These are phyloP conservation scores for Anableps anableps DNA, from an alignment of 2,797 vertebrate genomes.

Conservation along the genomic window DNA sequence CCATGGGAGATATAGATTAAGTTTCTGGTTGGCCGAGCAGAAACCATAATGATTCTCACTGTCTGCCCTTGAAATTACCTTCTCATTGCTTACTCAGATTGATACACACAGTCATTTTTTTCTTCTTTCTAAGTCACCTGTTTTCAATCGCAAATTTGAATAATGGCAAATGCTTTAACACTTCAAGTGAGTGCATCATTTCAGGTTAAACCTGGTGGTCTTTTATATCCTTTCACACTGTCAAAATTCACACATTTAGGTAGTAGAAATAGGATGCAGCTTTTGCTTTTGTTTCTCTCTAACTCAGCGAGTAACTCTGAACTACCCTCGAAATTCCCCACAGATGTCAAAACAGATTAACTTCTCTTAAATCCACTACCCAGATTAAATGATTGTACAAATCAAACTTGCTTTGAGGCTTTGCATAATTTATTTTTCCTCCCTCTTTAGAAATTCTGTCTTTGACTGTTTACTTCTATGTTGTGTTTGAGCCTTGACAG, in stretches of 20 bases:
- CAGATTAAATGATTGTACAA: slow-evolving; percentile 74
- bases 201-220: slow-evolving; percentile 35
- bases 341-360: slow-evolving; percentile 73
- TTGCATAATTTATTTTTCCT: slow-evolving; percentile 70
- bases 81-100: slow-evolving; percentile 71
- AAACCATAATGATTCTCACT: slow-evolving; percentile 76
- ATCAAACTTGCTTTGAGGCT: slow-evolving; percentile 73
- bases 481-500: slow-evolving; percentile 64
- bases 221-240: slow-evolving; percentile 18
- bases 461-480: slow-evolving; percentile 58
- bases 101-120: slow-evolving; percentile 59
- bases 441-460: slow-evolving; percentile 52
- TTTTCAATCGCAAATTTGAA: slow-evolving; percentile 56
- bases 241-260: slow-evolving; percentile 14
- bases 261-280: slow-evolving; percentile 5
- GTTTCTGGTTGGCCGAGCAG: slow-evolving; percentile 78
- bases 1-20: slow-evolving; percentile 72
- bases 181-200: slow-evolving; percentile 14
- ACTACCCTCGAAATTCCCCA: slow-evolving; percentile 42
- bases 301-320: slow-evolving; percentile 42
- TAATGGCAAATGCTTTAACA: slow-evolving; percentile 46
- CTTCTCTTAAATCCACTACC: slow-evolving; percentile 65
- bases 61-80: slow-evolving; percentile 78
- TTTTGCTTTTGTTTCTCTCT: slow-evolving; percentile 21
- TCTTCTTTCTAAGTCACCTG: slow-evolving; percentile 52